These are phyloP conservation scores for Cydia fagiglandana DNA, from an alignment of 1,140 invertebrate genomes.

Conservation along the genomic window DNA sequence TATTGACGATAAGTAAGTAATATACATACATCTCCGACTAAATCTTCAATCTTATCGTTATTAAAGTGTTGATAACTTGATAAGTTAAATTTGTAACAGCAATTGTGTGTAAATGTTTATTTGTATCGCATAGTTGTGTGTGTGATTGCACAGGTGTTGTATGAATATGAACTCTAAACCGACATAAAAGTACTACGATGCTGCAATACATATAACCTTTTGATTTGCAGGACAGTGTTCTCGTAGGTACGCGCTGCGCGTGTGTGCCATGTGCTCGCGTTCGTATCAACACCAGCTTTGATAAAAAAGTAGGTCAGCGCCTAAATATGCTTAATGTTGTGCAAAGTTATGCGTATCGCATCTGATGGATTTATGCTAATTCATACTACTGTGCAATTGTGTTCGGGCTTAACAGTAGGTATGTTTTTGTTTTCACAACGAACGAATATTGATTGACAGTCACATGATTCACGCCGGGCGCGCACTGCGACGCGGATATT, in stretches of 20 bases:
- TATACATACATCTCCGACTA: neutral
- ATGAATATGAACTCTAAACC: neutral
- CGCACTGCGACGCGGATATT: neutral
- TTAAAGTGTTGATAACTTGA: slow-evolving; percentile 11
- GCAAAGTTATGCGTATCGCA: slow-evolving; percentile 58
- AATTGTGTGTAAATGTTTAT: slow-evolving; percentile 21
- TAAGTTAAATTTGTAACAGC: slow-evolving; percentile 24
- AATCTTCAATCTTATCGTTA: neutral
- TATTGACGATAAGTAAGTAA: no score
- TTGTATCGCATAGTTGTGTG: slow-evolving; percentile 5
- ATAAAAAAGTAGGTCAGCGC: slow-evolving; percentile 67
- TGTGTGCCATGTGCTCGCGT: slow-evolving; percentile 38
- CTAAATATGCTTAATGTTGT: slow-evolving; percentile 66
- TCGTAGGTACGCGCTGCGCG: slow-evolving; percentile 7
- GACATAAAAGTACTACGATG: neutral
- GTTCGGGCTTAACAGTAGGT: slow-evolving; percentile 25
- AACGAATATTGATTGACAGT: neutral
- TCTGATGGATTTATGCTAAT: slow-evolving; percentile 65
- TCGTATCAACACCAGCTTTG: slow-evolving; percentile 51
- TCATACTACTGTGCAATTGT: slow-evolving; percentile 44
- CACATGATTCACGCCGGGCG: neutral
- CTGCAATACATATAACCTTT: neutral
- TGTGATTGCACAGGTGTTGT: slow-evolving; percentile 20
- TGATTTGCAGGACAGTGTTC: neutral
- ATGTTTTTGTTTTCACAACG: slow-evolving; percentile 8